These are phyloP conservation scores for Idaea biselata DNA, from an alignment of 2,888 invertebrate genomes.

Conservation along the genomic window DNA sequence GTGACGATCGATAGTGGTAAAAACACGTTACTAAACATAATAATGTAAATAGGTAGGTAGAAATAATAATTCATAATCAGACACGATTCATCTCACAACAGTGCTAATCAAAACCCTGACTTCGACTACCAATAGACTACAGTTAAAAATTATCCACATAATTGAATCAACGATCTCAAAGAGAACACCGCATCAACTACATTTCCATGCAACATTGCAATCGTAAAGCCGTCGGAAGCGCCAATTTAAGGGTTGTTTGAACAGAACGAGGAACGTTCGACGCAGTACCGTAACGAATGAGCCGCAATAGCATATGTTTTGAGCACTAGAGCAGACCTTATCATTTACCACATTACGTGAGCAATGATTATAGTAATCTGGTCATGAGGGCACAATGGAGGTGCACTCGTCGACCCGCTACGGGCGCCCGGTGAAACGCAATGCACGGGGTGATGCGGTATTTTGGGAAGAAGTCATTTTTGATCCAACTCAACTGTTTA, in stretches of 20 bases:
- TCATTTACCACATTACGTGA: conserved; percentile 79
- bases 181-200: neutral
- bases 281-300: conserved; percentile 69
- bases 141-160: neutral
- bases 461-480: conserved; percentile 4
- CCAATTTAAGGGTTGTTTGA: conserved; percentile 46
- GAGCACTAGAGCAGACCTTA: conserved; percentile 73
- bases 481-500: neutral
- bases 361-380: conserved; percentile 79
- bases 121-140: neutral
- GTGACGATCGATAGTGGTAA: too few relatives aligned
- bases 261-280: conserved; percentile 35
- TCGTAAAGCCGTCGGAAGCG: neutral
- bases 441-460: conserved; percentile 49
- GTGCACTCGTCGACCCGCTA: conserved; percentile 62
- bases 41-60: neutral
- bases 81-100: neutral
- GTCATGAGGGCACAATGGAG: conserved; percentile 72
- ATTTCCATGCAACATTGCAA: neutral
- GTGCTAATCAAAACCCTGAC: neutral
- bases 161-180: neutral
- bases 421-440: conserved; percentile 39
- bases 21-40: too few relatives aligned
- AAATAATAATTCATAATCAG: neutral
- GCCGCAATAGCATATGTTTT: conserved; percentile 78